phyloP scores from a whole-genome alignment of 30 jellyfish, hydroid and myxozoan genomes.

The Pseudorhiza aurosa region DNA sequence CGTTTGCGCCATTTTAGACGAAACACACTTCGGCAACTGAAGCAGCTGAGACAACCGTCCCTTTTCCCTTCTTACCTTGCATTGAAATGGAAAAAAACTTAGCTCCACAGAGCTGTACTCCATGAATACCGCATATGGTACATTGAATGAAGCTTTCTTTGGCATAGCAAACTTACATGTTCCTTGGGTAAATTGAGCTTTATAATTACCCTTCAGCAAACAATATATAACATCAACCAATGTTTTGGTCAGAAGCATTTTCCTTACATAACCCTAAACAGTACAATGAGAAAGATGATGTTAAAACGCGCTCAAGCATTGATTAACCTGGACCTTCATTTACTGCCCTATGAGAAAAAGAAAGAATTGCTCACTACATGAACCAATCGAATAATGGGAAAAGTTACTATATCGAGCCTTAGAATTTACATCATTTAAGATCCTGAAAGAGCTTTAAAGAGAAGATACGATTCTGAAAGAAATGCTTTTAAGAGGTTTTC shows the following conservation, averaged over 20 bases:
- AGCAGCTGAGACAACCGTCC: too few relatives aligned
- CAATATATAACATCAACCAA: slow-evolving; percentile 69
- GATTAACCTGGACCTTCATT: slow-evolving; percentile 40
- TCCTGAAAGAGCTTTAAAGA: too few relatives aligned
- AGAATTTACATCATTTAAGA: too few relatives aligned
- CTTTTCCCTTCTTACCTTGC: too few relatives aligned
- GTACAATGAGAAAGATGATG: slow-evolving; percentile 71
- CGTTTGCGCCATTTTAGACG: too few relatives aligned
- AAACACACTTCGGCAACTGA: too few relatives aligned
- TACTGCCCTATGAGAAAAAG: slow-evolving; percentile 55
- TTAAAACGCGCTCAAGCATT: slow-evolving; percentile 29
- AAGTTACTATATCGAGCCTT: too few relatives aligned
- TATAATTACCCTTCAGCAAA: slow-evolving; percentile 72
- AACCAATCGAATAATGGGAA: too few relatives aligned
- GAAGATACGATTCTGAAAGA: too few relatives aligned
- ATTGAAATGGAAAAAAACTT: not conserved
- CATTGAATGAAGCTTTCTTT: slow-evolving; percentile 45
- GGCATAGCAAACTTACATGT: slow-evolving; percentile 71
- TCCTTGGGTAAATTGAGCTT: slow-evolving; percentile 54
- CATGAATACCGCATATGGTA: slow-evolving; percentile 20
- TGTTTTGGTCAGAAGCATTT: slow-evolving; percentile 70
- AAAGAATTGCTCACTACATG: slow-evolving; percentile 37
- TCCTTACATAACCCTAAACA: slow-evolving; percentile 65
- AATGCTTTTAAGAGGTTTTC: too few relatives aligned
- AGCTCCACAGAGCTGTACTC: slow-evolving; percentile 16